Conservation (phyloP, 64 coral and sea anemone genomes). For the Montipora sp. region DNA sequence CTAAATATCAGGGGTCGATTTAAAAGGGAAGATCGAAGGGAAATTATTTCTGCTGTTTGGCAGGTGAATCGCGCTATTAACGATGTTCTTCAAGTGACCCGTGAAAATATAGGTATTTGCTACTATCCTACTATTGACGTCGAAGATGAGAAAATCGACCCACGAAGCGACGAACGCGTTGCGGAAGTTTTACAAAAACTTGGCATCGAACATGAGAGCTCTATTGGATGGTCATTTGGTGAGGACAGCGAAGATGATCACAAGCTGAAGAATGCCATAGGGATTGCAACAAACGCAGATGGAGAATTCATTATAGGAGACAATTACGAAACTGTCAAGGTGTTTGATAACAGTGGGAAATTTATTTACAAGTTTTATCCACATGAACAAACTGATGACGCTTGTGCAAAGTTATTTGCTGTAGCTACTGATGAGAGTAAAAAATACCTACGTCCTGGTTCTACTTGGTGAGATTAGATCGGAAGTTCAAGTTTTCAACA, state of each 20-base stretch:
- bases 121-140: slow-evolving; percentile 16
- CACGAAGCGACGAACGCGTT: slow-evolving; percentile 1
- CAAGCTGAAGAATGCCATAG: neutral
- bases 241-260: neutral
- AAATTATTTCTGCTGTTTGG: slow-evolving; percentile 35
- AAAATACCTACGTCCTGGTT: neutral
- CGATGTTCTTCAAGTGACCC: neutral
- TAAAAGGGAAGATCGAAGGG: neutral
- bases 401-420: neutral
- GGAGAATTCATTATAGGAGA: neutral
- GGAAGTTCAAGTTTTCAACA: neutral
- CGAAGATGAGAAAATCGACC: slow-evolving; percentile 4
- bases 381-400: neutral
- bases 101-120: neutral
- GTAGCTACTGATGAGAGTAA: slow-evolving; percentile 33
- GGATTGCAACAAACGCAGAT: neutral
- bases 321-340: neutral
- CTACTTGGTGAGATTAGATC: neutral
- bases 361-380: neutral
- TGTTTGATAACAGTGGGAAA: slow-evolving; percentile 23
- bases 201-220: neutral
- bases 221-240: neutral
- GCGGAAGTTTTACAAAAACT: neutral
- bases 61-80: slow-evolving; percentile 12
- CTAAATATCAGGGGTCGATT: neutral